Evolutionary conservation across 2,888 invertebrate genomes (phyloP).

Genomic region (Fragum fragum): DNA sequence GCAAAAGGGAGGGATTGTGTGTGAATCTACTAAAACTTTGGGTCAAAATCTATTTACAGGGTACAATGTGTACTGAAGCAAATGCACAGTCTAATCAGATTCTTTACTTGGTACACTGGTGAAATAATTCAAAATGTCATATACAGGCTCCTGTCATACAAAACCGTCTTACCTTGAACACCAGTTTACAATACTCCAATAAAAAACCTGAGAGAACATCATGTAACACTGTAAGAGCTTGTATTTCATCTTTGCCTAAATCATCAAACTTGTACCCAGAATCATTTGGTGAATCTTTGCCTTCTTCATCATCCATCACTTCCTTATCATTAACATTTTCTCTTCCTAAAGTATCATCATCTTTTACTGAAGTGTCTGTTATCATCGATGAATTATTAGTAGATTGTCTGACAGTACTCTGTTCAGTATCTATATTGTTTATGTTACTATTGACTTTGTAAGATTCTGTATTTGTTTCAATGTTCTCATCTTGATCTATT

Average conservation of each 20-base stretch:
- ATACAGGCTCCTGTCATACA: no score
- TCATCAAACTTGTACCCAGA: constrained; percentile 12
- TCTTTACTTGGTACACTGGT: no score
- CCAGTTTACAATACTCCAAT: constrained; percentile 55
- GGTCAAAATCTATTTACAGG: no score
- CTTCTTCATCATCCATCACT: not conserved
- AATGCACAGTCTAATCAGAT: no score
- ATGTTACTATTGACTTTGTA: not conserved
- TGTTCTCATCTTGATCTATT: not conserved
- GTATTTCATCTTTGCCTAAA: constrained; percentile 11
- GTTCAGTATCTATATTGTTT: no score
- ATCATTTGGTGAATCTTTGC: not conserved
- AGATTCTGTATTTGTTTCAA: no score
- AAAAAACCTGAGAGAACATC: constrained; percentile 63
- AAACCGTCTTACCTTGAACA: constrained; percentile 63
- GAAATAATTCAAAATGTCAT: no score
- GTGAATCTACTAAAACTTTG: no score
- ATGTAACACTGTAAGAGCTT: constrained; percentile 52
- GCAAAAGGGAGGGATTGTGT: no score
- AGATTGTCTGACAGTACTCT: not conserved
- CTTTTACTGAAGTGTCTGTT: not conserved
- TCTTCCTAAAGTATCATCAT: not conserved
- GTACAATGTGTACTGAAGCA: no score
- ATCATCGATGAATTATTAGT: constrained; percentile 42
- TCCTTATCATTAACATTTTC: constrained; percentile 26